phyloP scores from a whole-genome alignment of 1,140 invertebrate species.

The Sinonovacula constricta region DNA sequence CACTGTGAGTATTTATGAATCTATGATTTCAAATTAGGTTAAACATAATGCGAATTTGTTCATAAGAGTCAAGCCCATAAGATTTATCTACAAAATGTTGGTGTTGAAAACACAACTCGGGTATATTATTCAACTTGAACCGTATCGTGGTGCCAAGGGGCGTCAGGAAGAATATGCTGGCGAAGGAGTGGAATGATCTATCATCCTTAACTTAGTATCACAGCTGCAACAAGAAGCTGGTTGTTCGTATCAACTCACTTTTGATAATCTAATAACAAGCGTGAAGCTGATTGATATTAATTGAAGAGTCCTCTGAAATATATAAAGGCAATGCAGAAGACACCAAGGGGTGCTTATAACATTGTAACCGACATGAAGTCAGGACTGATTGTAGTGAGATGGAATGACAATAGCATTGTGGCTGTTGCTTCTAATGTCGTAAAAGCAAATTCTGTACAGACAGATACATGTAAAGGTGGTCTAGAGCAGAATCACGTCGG shows the following conservation, averaged over 20 bases:
- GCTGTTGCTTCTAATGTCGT: slow-evolving; percentile 5
- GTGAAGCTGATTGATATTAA: slow-evolving; percentile 24
- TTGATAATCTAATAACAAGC: slow-evolving; percentile 48
- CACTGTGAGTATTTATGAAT: slow-evolving; percentile 3
- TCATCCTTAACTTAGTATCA: slow-evolving; percentile 45
- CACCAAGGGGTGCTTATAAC: not conserved
- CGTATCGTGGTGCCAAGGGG: slow-evolving; percentile 48
- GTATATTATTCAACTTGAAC: slow-evolving; percentile 45
- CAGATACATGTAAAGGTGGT: slow-evolving; percentile 9
- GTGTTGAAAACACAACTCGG: slow-evolving; percentile 46
- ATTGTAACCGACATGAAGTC: not conserved
- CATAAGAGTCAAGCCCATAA: slow-evolving; percentile 22
- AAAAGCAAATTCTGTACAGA: slow-evolving; percentile 8
- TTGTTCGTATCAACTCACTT: slow-evolving; percentile 33
- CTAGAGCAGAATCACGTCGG: slow-evolving; percentile 2
- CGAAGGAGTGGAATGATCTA: slow-evolving; percentile 27
- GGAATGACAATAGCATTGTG: slow-evolving; percentile 27
- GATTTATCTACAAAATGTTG: slow-evolving; percentile 44
- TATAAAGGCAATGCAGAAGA: not conserved
- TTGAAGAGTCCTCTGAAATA: slow-evolving; percentile 14
- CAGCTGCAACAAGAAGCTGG: slow-evolving; percentile 30
- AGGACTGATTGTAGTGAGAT: not conserved
- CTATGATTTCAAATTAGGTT: slow-evolving; percentile 7
- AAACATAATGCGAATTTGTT: not conserved
- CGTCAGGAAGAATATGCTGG: slow-evolving; percentile 20